phyloP scores from a whole-genome alignment of 2,797 vertebrate species.

The Graptemys geographica region DNA sequence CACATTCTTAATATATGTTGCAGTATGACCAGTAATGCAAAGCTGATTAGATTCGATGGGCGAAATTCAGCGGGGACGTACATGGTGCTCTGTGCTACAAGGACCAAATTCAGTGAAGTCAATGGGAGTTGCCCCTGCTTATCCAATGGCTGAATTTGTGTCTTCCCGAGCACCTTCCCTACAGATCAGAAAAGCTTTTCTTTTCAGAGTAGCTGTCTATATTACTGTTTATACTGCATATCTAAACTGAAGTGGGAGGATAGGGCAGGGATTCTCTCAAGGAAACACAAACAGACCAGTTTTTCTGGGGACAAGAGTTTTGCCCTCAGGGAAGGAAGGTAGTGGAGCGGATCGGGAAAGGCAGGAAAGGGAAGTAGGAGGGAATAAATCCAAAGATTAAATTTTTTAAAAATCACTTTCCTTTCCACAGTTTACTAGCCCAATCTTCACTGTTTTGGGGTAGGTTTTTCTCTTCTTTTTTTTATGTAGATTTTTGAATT shows the following conservation, averaged over 20 bases:
- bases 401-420: background rate
- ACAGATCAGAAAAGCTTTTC: background rate
- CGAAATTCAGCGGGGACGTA: background rate
- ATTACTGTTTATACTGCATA: background rate
- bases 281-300: background rate
- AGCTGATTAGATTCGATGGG: background rate
- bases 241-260: fast-evolving
- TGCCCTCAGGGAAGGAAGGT: background rate
- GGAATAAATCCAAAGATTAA: background rate
- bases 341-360: background rate
- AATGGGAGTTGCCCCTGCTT: background rate
- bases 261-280: fast-evolving
- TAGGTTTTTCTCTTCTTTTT: background rate
- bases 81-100: background rate
- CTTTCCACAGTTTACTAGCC: too few relatives aligned
- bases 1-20: background rate
- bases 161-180: background rate
- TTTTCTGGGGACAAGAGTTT: background rate
- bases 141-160: background rate
- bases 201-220: background rate
- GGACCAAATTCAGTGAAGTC: background rate
- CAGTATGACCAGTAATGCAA: background rate
- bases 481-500: background rate
- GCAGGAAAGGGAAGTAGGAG: background rate
- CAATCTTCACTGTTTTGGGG: background rate